These are phyloP conservation scores for Parotocinclus haroldoi DNA, from an alignment of 2,797 vertebrate genomes.

Conservation along the genomic window DNA sequence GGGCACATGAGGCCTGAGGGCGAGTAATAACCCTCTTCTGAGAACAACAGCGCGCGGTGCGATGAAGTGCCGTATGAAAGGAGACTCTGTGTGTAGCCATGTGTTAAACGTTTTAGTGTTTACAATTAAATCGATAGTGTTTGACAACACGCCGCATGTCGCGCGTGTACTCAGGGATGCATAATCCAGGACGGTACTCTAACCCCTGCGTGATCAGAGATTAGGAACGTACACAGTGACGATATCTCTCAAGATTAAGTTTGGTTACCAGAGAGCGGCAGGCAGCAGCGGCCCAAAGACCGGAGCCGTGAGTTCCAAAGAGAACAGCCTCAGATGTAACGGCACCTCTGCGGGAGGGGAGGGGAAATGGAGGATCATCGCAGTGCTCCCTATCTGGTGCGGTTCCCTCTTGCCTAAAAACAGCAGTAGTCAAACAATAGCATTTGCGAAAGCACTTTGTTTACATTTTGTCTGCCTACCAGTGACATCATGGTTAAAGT, in stretches of 20 bases:
- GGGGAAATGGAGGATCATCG: background rate
- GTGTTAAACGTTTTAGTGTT: slow-evolving; percentile 53
- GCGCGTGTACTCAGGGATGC: slow-evolving; percentile 29
- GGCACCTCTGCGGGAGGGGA: slow-evolving; percentile 7
- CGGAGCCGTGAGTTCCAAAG: slow-evolving; percentile 6
- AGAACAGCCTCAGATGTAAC: slow-evolving; percentile 15
- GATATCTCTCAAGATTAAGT: no score
- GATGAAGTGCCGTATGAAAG: slow-evolving; percentile 32
- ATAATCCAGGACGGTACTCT: slow-evolving; percentile 7
- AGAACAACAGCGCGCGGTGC: slow-evolving; percentile 54
- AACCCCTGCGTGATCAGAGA: background rate
- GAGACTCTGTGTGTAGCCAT: slow-evolving; percentile 42
- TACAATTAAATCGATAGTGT: slow-evolving; percentile 53
- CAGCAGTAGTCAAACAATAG: no score
- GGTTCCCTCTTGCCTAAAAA: no score
- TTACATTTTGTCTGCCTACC: no score
- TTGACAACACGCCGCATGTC: slow-evolving; percentile 48
- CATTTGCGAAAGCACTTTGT: no score
- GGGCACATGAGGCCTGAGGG: slow-evolving; percentile 70
- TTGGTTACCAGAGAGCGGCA: background rate
- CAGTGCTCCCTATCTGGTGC: no score
- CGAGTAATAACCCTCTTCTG: slow-evolving; percentile 57
- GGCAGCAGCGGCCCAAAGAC: slow-evolving; percentile 2
- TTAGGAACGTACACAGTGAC: no score
- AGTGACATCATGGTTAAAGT: no score